phyloP scores from a whole-genome alignment of 2,888 invertebrate genomes.

The Hypomecis punctinalis region DNA sequence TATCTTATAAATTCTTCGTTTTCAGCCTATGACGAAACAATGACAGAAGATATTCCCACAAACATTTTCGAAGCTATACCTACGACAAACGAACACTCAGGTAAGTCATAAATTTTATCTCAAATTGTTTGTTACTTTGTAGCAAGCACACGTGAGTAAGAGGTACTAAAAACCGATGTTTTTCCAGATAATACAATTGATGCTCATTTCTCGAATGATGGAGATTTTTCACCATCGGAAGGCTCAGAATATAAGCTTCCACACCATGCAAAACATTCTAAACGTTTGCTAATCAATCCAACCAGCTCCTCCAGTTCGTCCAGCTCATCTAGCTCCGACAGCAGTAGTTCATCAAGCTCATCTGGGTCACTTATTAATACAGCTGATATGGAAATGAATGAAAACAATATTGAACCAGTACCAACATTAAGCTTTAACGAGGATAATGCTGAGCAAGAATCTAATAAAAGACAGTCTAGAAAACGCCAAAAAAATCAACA shows the following conservation, averaged over 20 bases:
- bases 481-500: constrained; percentile 38
- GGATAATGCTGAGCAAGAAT: constrained; percentile 1
- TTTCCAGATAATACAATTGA: background rate
- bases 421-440: background rate
- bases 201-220: constrained; percentile 15
- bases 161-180: background rate
- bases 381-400: background rate
- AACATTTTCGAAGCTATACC: no score
- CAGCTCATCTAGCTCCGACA: constrained; percentile 9
- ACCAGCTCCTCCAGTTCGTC: constrained; percentile 3
- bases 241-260: constrained; percentile 20
- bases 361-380: constrained; percentile 13
- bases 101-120: no score
- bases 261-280: background rate
- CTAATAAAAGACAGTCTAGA: constrained; percentile 22
- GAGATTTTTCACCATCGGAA: constrained; percentile 37
- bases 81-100: no score
- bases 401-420: constrained; percentile 3
- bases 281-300: background rate
- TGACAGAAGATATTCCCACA: no score
- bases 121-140: no score
- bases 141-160: background rate
- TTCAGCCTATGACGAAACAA: no score
- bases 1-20: no score
- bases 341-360: constrained; percentile 24